Percentiles rank a stretch among this genome's conserved stretches.
Conservation (phyloP, 2,113 vertebrate species). For the Apus apus region DNA sequence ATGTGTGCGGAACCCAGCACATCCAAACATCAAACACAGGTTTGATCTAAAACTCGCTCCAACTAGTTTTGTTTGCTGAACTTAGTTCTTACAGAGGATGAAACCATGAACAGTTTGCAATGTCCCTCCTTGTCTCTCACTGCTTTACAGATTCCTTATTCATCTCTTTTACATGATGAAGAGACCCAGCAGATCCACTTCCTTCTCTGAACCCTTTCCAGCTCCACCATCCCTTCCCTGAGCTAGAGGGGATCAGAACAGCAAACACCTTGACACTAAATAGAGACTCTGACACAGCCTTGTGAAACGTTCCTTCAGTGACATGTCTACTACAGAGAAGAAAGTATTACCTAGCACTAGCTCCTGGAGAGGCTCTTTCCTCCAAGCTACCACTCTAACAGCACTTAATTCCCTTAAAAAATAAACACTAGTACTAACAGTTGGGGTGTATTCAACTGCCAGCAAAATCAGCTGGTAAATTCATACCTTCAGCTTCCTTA, state of each 20-base stretch:
- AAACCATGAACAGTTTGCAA: background rate
- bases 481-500: background rate
- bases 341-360: background rate
- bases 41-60: background rate
- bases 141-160: background rate
- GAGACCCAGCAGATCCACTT: background rate
- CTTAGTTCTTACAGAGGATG: background rate
- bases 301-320: background rate
- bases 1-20: background rate
- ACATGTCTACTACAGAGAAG: background rate
- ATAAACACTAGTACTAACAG: background rate
- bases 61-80: background rate
- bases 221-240: background rate
- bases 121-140: background rate
- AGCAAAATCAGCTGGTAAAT: conserved; percentile 30
- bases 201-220: background rate
- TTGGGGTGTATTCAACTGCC: background rate
- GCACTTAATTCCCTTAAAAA: conserved; percentile 30
- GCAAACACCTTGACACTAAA: background rate
- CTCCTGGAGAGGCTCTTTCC: background rate
- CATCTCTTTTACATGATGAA: background rate
- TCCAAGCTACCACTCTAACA: background rate
- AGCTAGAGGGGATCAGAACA: background rate
- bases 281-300: background rate
- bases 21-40: background rate